phyloP scores from a whole-genome alignment of 2,888 invertebrate genomes.

The Tupiocoris notatus region DNA sequence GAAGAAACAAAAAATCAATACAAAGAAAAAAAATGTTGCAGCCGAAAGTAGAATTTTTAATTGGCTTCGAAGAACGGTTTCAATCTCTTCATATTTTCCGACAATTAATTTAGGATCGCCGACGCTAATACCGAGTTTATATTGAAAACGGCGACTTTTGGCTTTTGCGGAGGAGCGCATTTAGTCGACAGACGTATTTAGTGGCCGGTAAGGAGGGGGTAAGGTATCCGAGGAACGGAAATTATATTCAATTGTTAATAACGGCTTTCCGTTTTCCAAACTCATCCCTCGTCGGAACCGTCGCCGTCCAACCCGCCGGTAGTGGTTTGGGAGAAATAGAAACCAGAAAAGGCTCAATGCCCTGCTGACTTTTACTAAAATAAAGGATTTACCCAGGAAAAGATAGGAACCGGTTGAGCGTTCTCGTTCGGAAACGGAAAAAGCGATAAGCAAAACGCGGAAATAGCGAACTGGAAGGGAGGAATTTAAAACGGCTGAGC shows the following conservation, averaged over 20 bases:
- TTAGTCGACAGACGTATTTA: conserved; percentile 1
- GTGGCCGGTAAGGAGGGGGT: neutral
- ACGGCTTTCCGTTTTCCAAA: conserved; percentile 21
- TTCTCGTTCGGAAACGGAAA: conserved; percentile 7
- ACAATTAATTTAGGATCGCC: conserved; percentile 22
- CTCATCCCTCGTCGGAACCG: neutral
- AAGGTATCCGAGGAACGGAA: neutral
- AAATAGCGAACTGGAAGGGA: neutral
- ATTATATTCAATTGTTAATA: conserved; percentile 25
- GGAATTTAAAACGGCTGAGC: conserved; percentile 36
- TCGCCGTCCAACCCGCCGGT: no score
- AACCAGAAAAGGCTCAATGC: no score
- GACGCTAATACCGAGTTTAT: conserved; percentile 32
- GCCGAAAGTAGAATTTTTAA: no score
- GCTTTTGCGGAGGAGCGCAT: no score
- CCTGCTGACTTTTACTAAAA: no score
- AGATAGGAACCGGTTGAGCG: conserved; percentile 18
- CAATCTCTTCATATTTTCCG: conserved; percentile 2
- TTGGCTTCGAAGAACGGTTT: no score
- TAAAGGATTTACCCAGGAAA: neutral
- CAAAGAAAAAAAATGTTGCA: no score
- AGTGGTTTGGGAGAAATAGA: no score
- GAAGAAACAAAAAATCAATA: no score
- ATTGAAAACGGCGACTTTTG: no score
- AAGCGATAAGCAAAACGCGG: neutral